Conservation (phyloP, 2,888 invertebrate genomes). For the Lasius platythorax region DNA sequence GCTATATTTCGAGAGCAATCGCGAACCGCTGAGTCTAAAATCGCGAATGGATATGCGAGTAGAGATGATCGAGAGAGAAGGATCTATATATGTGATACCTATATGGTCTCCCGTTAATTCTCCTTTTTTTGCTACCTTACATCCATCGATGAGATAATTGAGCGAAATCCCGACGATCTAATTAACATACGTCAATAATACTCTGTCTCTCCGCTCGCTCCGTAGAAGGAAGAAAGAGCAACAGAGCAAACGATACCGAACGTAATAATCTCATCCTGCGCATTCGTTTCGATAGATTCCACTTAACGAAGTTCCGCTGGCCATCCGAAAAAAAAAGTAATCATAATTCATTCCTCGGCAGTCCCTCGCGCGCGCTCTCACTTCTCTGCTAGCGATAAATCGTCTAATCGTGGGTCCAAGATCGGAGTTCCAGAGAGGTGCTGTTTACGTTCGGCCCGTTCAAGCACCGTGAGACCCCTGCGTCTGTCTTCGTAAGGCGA, state of each 20-base stretch:
- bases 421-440: constrained; percentile 46
- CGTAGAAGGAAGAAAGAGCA: neutral
- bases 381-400: constrained; percentile 49
- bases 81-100: constrained; percentile 8
- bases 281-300: constrained; percentile 54
- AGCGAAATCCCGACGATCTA: constrained; percentile 35
- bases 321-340: constrained; percentile 42
- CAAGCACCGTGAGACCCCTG: constrained; percentile 6
- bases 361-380: constrained; percentile 9
- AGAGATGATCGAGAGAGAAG: constrained; percentile 29
- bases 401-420: constrained; percentile 53
- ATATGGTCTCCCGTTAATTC: constrained; percentile 5
- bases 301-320: constrained; percentile 45
- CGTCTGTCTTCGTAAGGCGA: constrained; percentile 24
- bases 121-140: constrained; percentile 26
- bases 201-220: neutral
- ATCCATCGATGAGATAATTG: constrained; percentile 30
- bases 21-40: constrained; percentile 31
- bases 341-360: constrained; percentile 53
- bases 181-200: constrained; percentile 41
- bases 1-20: constrained; percentile 1
- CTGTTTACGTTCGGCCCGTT: constrained; percentile 45
- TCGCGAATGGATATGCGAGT: constrained; percentile 4
- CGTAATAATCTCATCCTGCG: constrained; percentile 42
- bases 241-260: constrained; percentile 16